Conservation (phyloP, 2,888 invertebrate species). For the Ecliptopera silaceata region DNA sequence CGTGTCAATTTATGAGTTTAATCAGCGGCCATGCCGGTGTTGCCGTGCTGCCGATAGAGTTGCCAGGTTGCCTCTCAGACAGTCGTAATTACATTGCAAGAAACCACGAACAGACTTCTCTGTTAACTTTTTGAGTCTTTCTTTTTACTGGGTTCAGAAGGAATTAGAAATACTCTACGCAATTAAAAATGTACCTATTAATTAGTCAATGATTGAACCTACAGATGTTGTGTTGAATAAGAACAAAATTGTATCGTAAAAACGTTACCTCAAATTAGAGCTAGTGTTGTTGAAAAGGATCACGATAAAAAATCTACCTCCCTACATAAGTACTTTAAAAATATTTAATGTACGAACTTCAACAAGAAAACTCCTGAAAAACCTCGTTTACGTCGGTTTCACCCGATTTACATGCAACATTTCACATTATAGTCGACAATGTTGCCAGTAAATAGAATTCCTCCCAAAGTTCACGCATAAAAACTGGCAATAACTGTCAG, state of each 20-base stretch:
- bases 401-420: slow-evolving; percentile 44
- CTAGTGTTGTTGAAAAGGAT: too few relatives aligned
- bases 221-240: too few relatives aligned
- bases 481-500: slow-evolving; percentile 70
- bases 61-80: slow-evolving; percentile 9
- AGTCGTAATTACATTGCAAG: slow-evolving; percentile 16
- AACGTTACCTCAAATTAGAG: too few relatives aligned
- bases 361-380: slow-evolving; percentile 19
- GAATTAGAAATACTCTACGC: too few relatives aligned
- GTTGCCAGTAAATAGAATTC: slow-evolving; percentile 65
- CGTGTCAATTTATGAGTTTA: slow-evolving; percentile 79
- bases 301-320: too few relatives aligned
- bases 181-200: too few relatives aligned
- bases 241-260: too few relatives aligned
- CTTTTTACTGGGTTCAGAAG: too few relatives aligned
- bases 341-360: slow-evolving; percentile 18
- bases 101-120: not conserved
- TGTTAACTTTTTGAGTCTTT: too few relatives aligned
- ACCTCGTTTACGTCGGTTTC: slow-evolving; percentile 26
- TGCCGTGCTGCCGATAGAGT: slow-evolving; percentile 10
- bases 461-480: slow-evolving; percentile 62
- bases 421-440: slow-evolving; percentile 58
- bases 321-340: not conserved
- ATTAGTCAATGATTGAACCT: too few relatives aligned
- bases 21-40: slow-evolving; percentile 52